Conservation (phyloP, 92 coral and sea anemone genomes). For the Chrysogorgia sp. region DNA sequence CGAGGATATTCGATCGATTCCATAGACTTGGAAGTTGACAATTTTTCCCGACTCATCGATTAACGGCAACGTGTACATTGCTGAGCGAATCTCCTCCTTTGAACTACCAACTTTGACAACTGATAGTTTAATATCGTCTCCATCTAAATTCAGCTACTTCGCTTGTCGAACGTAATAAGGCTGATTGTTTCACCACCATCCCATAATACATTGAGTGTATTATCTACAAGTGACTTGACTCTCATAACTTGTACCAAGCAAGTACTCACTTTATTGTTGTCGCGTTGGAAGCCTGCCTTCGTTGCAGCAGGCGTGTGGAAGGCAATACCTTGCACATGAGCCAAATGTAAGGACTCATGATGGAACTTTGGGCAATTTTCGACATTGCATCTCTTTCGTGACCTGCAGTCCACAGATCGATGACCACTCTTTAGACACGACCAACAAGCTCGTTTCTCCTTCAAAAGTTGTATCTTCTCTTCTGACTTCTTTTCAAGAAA, state of each 20-base stretch:
- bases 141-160: slow-evolving; percentile 23
- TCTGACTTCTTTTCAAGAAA: slow-evolving; percentile 53
- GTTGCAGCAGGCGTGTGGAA: neutral
- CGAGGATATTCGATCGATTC: slow-evolving; percentile 63
- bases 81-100: slow-evolving; percentile 50
- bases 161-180: slow-evolving; percentile 40
- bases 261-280: slow-evolving; percentile 4
- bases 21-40: slow-evolving; percentile 50
- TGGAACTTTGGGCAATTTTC: slow-evolving; percentile 8
- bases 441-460: slow-evolving; percentile 34
- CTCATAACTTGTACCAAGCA: slow-evolving; percentile 29
- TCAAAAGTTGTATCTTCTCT: slow-evolving; percentile 54
- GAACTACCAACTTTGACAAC: slow-evolving; percentile 56
- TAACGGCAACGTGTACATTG: slow-evolving; percentile 60
- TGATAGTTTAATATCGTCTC: slow-evolving; percentile 45
- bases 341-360: slow-evolving; percentile 9
- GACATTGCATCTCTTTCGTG: slow-evolving; percentile 2
- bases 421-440: slow-evolving; percentile 63
- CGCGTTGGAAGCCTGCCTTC: neutral
- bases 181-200: slow-evolving; percentile 54
- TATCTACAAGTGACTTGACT: neutral
- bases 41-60: slow-evolving; percentile 50
- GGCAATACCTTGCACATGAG: slow-evolving; percentile 19
- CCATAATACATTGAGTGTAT: slow-evolving; percentile 36
- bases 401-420: slow-evolving; percentile 45